A percentile compares a stretch with the other conserved stretches of the same genome.
Conservation (phyloP, 2,797 vertebrate species). For the Leptodactylus fallax region DNA sequence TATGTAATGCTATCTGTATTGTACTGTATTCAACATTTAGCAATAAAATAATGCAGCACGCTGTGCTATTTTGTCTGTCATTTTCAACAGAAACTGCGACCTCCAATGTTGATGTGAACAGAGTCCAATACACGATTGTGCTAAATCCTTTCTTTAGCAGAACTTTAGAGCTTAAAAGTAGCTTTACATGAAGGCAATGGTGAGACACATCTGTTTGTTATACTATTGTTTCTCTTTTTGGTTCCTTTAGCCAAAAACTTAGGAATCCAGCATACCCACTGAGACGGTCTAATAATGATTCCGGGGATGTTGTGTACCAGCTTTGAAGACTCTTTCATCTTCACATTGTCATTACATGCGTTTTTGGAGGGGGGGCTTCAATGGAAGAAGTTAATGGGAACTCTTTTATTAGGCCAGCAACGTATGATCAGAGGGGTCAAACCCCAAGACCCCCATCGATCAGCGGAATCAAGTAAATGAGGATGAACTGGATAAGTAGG, state of each 20-base stretch:
- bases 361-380: neutral
- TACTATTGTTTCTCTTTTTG: neutral
- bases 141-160: neutral
- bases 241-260: neutral
- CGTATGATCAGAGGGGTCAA: neutral
- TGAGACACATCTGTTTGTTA: conserved; percentile 8
- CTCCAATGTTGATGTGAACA: too few species aligned
- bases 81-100: too few species aligned
- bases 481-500: neutral
- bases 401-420: neutral
- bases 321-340: neutral
- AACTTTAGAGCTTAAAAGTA: neutral
- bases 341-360: neutral
- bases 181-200: neutral
- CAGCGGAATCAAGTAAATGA: neutral
- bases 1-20: too few species aligned
- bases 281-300: neutral
- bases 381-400: neutral
- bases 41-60: too few species aligned
- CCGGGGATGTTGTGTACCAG: neutral
- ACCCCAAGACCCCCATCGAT: neutral
- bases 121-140: neutral
- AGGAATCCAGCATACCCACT: neutral
- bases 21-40: too few species aligned
- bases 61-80: too few species aligned